Evolutionary conservation across 2,888 invertebrate genomes (phyloP), one percentile per base, ranked within the genome.

Genomic region (Orthosia gracilis): DNA sequence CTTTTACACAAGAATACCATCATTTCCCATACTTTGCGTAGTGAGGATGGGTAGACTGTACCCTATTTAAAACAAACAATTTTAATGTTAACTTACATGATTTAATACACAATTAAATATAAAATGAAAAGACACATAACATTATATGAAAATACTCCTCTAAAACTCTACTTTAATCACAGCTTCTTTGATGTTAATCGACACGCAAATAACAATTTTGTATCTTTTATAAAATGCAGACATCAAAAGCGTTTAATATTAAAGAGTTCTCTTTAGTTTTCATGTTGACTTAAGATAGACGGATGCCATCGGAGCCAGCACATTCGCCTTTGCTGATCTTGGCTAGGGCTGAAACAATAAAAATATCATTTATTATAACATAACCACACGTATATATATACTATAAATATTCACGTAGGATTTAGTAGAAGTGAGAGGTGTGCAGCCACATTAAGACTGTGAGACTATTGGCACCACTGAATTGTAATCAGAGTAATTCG

Each of bases 281-380:
- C 12, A 17, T 2, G 15, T 17, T 31, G 18, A 13, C 67, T 97
- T 97, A 97, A 82, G 97, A 97, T 45, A 97, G 94, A 89, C 97
- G 97, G 61, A 97, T 97, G 71, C 97, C 97, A 17, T 97, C 97
- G 50, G 97, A 97, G 74, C 97, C 97, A 49, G 97, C 95, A 85
- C 97, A 98, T 90, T 97, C 97, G 69, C 97, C 97, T 87, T 97
- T 97, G 92, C 97, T 97, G 86, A 97, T 94, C 85, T 97, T 93
- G 45, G 94, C 94, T 81, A 97, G 92, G 87, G 96, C 97, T 97
- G 95, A 49, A 97, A 94, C 88, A 80, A 64, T 76, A 76, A 87
- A 84, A 73, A 50, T 17, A 40, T 40, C 9, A 1, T 40, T 40
- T 40, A 40, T 40, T 9, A 40, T 31, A 31, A 31, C 31, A 31